phyloP scores from a whole-genome alignment of 2,797 vertebrate genomes.

The Pangasius larnaudii region DNA sequence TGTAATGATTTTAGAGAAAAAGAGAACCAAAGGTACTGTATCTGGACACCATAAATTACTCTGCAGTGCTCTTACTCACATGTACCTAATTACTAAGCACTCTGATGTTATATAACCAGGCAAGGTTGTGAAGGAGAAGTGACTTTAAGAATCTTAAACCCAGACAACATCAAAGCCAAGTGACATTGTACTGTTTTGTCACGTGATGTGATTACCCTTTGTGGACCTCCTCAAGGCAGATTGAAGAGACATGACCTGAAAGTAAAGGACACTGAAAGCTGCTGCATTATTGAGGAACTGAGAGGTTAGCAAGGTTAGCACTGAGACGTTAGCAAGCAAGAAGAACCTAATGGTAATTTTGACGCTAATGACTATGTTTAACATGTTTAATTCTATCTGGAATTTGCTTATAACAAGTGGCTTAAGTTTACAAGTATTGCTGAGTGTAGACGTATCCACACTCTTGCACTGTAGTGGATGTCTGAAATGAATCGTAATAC shows the following conservation, averaged over 20 bases:
- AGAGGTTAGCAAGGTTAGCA: conserved; percentile 6
- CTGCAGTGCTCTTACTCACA: background rate
- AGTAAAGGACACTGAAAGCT: conserved; percentile 31
- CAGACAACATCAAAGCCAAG: conserved; percentile 71
- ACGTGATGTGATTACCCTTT: conserved; percentile 49
- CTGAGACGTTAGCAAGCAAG: background rate
- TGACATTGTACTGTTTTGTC: conserved; percentile 55
- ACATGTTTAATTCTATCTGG: background rate
- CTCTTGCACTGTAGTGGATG: background rate
- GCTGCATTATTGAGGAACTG: background rate
- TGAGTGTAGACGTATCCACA: background rate
- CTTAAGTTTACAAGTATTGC: background rate
- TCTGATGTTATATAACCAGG: conserved; percentile 68
- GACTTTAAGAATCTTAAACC: conserved; percentile 76
- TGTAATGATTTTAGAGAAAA: background rate
- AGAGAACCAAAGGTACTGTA: background rate
- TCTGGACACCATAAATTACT: background rate
- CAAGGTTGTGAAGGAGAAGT: conserved; percentile 66
- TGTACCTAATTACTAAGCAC: conserved; percentile 52
- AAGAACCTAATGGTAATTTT: background rate
- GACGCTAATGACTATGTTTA: background rate
- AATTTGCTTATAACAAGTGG: background rate
- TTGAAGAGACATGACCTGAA: conserved; percentile 23
- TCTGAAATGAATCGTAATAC: background rate
- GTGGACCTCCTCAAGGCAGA: conserved; percentile 20